Conservation (phyloP, 2,888 invertebrate species). For the Melinopterus prodromus region DNA sequence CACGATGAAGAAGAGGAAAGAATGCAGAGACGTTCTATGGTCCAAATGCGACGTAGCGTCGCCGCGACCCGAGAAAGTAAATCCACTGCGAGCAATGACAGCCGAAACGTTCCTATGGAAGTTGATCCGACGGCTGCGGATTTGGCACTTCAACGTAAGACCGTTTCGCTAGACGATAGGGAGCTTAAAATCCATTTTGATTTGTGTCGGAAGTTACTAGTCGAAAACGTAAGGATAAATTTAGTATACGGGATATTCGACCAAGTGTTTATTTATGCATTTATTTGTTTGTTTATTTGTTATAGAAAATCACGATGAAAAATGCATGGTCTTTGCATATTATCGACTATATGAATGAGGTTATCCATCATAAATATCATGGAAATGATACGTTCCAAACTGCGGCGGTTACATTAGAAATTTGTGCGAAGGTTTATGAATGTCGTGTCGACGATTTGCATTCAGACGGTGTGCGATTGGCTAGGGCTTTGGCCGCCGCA, state of each 20-base stretch:
- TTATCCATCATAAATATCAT: slow-evolving; percentile 21
- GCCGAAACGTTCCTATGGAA: neutral
- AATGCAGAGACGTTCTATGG: neutral
- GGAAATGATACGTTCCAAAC: slow-evolving; percentile 28
- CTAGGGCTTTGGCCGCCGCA: slow-evolving; percentile 8
- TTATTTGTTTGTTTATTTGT: neutral
- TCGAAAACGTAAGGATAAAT: slow-evolving; percentile 29
- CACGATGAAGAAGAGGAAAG: neutral
- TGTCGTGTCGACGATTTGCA: slow-evolving; percentile 34
- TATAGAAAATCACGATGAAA: slow-evolving; percentile 35
- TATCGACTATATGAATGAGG: slow-evolving; percentile 30
- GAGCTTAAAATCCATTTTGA: neutral
- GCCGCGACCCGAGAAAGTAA: neutral
- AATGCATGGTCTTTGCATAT: slow-evolving; percentile 35
- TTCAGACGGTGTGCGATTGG: slow-evolving; percentile 28
- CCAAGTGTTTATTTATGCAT: neutral
- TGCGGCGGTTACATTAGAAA: slow-evolving; percentile 31
- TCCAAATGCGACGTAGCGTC: neutral
- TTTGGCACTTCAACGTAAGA: neutral
- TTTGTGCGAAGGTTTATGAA: slow-evolving; percentile 33
- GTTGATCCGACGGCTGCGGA: neutral
- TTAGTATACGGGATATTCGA: neutral
- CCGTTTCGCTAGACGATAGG: neutral
- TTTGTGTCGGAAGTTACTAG: slow-evolving; percentile 20
- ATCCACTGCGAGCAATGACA: neutral